phyloP scores from a whole-genome alignment of 2,888 invertebrate genomes.

The Drosophila paranaensis region DNA sequence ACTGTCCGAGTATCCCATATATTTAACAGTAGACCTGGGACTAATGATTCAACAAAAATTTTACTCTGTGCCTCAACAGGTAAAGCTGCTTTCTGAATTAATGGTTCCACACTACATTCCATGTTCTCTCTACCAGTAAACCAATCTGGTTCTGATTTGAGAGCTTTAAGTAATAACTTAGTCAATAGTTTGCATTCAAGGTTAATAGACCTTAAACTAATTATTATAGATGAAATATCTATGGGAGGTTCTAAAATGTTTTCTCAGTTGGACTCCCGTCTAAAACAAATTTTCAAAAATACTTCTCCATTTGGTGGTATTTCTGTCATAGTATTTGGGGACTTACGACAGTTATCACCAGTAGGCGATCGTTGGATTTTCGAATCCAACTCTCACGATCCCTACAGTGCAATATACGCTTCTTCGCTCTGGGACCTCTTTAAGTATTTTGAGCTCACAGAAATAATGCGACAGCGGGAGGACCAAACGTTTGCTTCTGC shows the following conservation, averaged over 20 bases:
- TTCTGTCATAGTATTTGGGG: not conserved
- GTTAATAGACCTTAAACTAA: not conserved
- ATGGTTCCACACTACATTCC: not conserved
- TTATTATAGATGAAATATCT: not conserved
- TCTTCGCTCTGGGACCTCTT: too few species aligned
- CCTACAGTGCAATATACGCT: not conserved
- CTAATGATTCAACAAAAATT: too few species aligned
- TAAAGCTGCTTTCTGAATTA: too few species aligned
- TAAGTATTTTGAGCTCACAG: too few species aligned
- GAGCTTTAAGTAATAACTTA: not conserved
- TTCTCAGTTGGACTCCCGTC: not conserved
- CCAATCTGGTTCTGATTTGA: constrained; percentile 2
- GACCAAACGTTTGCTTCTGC: too few species aligned
- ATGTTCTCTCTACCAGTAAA: not conserved
- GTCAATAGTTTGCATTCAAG: not conserved
- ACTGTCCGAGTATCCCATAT: too few species aligned
- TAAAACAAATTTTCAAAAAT: not conserved
- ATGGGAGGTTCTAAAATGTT: not conserved
- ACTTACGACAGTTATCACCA: not conserved
- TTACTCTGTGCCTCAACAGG: too few species aligned
- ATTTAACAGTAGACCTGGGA: too few species aligned
- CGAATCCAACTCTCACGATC: too few species aligned
- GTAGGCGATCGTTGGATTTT: constrained; percentile 1
- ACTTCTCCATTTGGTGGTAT: not conserved
- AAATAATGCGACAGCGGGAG: too few species aligned